Conservation (phyloP, 2,113 vertebrate genomes). For the Eulacestoma nigropectus region DNA sequence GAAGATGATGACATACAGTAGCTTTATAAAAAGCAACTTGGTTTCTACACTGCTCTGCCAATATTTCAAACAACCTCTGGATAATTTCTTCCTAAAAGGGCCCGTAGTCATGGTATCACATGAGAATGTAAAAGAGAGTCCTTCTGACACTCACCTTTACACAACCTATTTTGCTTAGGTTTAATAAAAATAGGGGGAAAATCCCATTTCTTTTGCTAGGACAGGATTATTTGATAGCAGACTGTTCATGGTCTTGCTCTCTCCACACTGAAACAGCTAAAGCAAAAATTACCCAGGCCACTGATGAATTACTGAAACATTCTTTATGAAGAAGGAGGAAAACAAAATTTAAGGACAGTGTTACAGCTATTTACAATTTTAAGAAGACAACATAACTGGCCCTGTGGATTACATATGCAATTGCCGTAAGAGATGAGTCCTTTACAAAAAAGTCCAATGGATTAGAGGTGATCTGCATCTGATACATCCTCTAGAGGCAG, state of each 20-base stretch:
- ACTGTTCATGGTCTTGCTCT: background rate
- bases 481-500: background rate
- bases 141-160: background rate
- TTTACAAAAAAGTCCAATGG: background rate
- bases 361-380: background rate
- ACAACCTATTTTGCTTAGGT: background rate
- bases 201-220: background rate
- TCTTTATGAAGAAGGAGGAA: background rate
- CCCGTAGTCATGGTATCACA: accelerated
- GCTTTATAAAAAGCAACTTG: background rate
- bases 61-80: background rate
- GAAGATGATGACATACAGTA: background rate
- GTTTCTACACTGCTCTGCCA: background rate
- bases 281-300: background rate
- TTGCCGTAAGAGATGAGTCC: background rate
- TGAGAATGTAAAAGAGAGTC: background rate
- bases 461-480: background rate
- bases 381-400: background rate
- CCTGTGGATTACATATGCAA: background rate
- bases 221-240: background rate
- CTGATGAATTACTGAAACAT: background rate
- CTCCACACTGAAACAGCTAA: background rate
- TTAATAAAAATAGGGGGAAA: background rate
- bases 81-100: background rate
- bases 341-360: background rate